These are phyloP conservation scores for Halyomorpha halys DNA, from an alignment of 1,140 invertebrate genomes.

Conservation along the genomic window DNA sequence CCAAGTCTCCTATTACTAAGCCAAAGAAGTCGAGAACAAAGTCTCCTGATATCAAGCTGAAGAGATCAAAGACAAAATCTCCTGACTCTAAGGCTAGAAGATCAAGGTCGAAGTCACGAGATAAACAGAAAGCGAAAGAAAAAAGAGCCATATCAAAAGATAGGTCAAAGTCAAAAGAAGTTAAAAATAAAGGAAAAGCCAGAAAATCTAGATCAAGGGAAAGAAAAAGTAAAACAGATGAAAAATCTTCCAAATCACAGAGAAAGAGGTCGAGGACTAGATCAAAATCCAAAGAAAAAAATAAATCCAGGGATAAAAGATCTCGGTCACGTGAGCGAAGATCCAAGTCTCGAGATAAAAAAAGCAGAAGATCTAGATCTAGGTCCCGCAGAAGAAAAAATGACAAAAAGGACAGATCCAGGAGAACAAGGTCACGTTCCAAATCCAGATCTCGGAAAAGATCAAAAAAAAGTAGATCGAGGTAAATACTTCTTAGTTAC, in stretches of 20 bases:
- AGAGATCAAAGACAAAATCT: too few species aligned
- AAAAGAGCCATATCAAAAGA: conserved; percentile 8
- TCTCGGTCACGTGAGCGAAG: background rate
- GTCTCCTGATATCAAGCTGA: too few species aligned
- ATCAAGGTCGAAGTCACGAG: background rate
- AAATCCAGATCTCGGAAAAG: conserved; percentile 15
- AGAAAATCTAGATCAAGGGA: conserved; percentile 11
- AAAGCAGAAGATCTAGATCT: conserved; percentile 8
- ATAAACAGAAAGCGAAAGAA: conserved; percentile 5
- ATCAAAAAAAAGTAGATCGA: conserved; percentile 22
- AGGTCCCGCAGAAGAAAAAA: conserved; percentile 14
- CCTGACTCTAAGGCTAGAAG: too few species aligned
- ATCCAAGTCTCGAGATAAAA: background rate
- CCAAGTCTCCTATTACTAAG: too few species aligned
- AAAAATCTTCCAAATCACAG: background rate
- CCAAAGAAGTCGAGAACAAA: too few species aligned
- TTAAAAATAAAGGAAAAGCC: conserved; percentile 3
- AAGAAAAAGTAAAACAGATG: conserved; percentile 9
- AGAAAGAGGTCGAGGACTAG: background rate
- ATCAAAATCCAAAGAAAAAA: conserved; percentile 6
- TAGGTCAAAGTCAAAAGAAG: conserved; percentile 19
- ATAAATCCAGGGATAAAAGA: conserved; percentile 10
- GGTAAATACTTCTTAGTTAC: background rate
- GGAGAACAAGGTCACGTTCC: conserved; percentile 23
- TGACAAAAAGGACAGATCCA: background rate